These are phyloP conservation scores for Aurelia aurita complex sp. Pacific DNA, from an alignment of 30 jellyfish, hydroid and myxozoan species.

Conservation along the genomic window DNA sequence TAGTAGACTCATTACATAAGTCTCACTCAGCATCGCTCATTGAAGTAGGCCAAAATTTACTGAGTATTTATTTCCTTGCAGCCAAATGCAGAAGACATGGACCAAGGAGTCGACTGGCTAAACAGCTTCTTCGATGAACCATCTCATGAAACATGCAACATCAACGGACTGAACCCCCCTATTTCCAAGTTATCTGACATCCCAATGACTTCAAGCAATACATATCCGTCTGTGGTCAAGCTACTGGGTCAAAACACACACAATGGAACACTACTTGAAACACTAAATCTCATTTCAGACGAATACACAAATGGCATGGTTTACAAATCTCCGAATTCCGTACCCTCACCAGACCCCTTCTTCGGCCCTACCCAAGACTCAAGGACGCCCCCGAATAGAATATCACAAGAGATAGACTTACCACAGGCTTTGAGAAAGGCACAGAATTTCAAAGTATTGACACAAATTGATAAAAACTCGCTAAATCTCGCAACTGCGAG, in stretches of 20 bases:
- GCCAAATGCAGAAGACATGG: conserved; percentile 92
- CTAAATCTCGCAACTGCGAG: conserved; percentile 58
- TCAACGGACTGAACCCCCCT: conserved; percentile 89
- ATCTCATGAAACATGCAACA: conserved; percentile 75
- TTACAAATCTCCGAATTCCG: conserved; percentile 46
- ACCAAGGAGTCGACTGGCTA: conserved; percentile 94
- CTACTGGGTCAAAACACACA: conserved; percentile 15
- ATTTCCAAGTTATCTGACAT: conserved; percentile 65
- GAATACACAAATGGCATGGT: conserved; percentile 45
- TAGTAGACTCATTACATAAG: too few species aligned
- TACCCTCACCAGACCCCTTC: conserved; percentile 68
- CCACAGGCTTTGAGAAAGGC: conserved; percentile 33
- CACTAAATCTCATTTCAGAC: conserved; percentile 27
- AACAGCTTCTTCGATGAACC: conserved; percentile 98
- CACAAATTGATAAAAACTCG: conserved; percentile 46
- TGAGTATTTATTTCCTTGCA: conserved; percentile 2
- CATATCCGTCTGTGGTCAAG: conserved; percentile 55
- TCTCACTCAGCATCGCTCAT: too few species aligned
- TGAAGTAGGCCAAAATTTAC: background rate
- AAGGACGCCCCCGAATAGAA: conserved; percentile 11
- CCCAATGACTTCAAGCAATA: conserved; percentile 31
- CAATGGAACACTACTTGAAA: conserved; percentile 29
- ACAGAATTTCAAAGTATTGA: conserved; percentile 41
- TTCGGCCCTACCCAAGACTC: conserved; percentile 32
- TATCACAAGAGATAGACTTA: background rate